Evolutionary conservation across 2,797 vertebrate genomes (phyloP).

Genomic region (Urocyon cinereoargenteus): DNA sequence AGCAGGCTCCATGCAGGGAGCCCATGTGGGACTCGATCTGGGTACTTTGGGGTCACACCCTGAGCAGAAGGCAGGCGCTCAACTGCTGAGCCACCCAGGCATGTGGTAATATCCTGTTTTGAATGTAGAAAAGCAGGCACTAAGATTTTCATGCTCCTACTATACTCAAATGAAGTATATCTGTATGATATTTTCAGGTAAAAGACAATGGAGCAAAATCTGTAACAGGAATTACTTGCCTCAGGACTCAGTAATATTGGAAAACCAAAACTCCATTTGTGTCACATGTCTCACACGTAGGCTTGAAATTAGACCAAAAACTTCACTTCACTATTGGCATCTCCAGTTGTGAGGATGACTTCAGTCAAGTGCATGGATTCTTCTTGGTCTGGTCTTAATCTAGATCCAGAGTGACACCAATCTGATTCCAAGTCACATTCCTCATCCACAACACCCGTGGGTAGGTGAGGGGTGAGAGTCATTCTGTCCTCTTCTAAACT

Average conservation of each 20-base stretch:
- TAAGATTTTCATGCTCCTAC: not conserved
- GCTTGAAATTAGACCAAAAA: not conserved
- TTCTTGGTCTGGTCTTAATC: not conserved
- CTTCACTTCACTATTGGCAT: not conserved
- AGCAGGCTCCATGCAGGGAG: too few species aligned
- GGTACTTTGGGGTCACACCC: too few species aligned
- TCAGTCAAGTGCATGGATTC: not conserved
- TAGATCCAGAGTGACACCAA: not conserved
- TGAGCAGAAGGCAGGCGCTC: too few species aligned
- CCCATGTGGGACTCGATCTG: too few species aligned
- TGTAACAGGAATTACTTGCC: not conserved
- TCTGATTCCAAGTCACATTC: not conserved
- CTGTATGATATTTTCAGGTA: not conserved
- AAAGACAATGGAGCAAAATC: not conserved
- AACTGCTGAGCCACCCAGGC: too few species aligned
- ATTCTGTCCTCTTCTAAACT: not conserved
- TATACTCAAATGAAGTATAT: not conserved
- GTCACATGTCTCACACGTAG: not conserved
- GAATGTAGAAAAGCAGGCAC: not conserved
- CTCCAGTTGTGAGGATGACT: not conserved
- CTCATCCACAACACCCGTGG: not conserved
- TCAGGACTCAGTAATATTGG: not conserved
- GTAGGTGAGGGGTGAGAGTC: too few species aligned
- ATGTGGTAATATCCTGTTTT: not conserved
- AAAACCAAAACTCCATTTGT: conserved; percentile 14